Percentiles rank a stretch among this genome's conserved stretches.
These are phyloP conservation scores for Platyscapa corneri DNA, from an alignment of 1,140 invertebrate genomes.

Conservation along the genomic window DNA sequence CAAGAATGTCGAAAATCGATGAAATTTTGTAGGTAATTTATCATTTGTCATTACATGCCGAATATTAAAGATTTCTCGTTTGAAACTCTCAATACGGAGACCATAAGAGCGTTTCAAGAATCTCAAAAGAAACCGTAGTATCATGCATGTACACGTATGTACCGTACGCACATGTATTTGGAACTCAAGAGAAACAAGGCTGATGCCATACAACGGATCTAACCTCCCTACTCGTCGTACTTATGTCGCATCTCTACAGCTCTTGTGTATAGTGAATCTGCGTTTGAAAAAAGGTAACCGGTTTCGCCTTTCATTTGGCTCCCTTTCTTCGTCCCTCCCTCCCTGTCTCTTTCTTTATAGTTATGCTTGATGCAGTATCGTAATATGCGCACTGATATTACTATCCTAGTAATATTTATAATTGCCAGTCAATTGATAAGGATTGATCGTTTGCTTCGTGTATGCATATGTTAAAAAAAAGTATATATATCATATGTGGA, in stretches of 20 bases:
- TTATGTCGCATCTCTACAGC: background rate
- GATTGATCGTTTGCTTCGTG: constrained; percentile 16
- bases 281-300: constrained; percentile 45
- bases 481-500: background rate
- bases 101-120: constrained; percentile 40
- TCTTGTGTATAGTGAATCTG: constrained; percentile 38
- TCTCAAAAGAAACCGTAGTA: constrained; percentile 18
- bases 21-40: constrained; percentile 24
- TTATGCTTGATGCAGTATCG: background rate
- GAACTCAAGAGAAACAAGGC: background rate
- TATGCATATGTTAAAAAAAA: too few relatives aligned
- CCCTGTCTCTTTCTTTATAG: background rate
- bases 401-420: constrained; percentile 16
- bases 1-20: too few relatives aligned
- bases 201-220: constrained; percentile 45
- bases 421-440: constrained; percentile 5
- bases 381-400: constrained; percentile 16
- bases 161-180: background rate
- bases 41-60: constrained; percentile 35
- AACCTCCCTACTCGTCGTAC: constrained; percentile 27
- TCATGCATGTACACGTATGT: background rate
- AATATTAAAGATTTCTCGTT: background rate
- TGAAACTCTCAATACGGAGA: too few relatives aligned
- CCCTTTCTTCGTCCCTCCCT: background rate
- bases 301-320: constrained; percentile 43